Evolutionary conservation across 1,140 invertebrate genomes (phyloP).

Genomic region (Zaprionus ghesquierei): DNA sequence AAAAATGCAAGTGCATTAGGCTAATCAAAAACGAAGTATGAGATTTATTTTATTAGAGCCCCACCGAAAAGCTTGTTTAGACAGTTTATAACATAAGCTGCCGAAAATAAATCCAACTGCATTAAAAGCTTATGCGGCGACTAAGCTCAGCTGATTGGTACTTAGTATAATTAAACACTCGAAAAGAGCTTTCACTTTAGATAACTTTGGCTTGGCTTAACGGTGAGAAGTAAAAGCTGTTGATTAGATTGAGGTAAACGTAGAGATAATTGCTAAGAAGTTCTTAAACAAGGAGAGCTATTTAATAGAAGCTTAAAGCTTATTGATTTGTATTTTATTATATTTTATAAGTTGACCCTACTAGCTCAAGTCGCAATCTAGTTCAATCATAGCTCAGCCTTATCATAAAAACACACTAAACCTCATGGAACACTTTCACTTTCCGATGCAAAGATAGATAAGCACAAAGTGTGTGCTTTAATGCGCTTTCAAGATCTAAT

Average conservation of each 20-base stretch:
- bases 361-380: not conserved
- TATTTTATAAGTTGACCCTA: not conserved
- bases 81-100: not conserved
- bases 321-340: too few species aligned
- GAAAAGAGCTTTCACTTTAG: not conserved
- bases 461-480: not conserved
- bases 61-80: not conserved
- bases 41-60: too few species aligned
- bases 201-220: not conserved
- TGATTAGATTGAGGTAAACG: not conserved
- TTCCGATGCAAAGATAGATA: not conserved
- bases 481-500: not conserved
- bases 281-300: too few species aligned
- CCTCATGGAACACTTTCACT: not conserved
- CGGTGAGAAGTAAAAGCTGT: not conserved
- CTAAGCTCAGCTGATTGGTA: not conserved
- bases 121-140: not conserved
- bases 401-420: not conserved
- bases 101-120: not conserved
- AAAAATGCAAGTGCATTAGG: not conserved
- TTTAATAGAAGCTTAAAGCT: too few species aligned
- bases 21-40: not conserved
- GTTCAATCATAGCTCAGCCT: not conserved
- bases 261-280: too few species aligned
- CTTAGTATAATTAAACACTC: not conserved